Evolutionary conservation across 2,113 vertebrate genomes (phyloP).

Genomic region (Aldabrachelys gigantea): DNA sequence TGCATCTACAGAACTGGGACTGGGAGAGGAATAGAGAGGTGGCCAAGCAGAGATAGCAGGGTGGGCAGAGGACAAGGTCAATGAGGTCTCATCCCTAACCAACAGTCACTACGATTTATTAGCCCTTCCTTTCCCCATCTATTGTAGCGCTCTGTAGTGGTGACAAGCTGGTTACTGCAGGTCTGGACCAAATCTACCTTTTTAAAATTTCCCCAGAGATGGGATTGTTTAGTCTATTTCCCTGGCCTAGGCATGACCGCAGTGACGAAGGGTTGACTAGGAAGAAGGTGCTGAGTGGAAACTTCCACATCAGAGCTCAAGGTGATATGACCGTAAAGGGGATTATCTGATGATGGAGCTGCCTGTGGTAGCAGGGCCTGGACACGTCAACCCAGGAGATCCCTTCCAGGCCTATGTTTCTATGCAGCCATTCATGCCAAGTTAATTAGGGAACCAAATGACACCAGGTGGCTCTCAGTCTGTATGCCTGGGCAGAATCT

Average conservation of each 20-base stretch:
- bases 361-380: background rate
- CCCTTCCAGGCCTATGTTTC: background rate
- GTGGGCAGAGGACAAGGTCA: background rate
- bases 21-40: background rate
- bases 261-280: background rate
- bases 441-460: background rate
- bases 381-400: background rate
- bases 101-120: constrained; percentile 36
- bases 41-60: background rate
- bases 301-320: background rate
- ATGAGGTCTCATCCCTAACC: fast-evolving
- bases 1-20: background rate
- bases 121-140: background rate
- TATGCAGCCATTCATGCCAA: background rate
- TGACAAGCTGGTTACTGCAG: constrained; percentile 19
- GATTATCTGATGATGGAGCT: background rate
- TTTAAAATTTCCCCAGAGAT: background rate
- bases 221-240: background rate
- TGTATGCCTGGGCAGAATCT: background rate
- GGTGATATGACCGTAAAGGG: background rate
- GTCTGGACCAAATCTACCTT: background rate
- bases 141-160: background rate
- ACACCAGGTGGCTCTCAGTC: background rate
- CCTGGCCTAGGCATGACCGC: background rate
- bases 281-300: constrained; percentile 2